A percentile compares a stretch with the other conserved stretches of the same genome.
Evolutionary conservation across 1,140 invertebrate species (phyloP).

Genomic region (Eurosta solidaginis): DNA sequence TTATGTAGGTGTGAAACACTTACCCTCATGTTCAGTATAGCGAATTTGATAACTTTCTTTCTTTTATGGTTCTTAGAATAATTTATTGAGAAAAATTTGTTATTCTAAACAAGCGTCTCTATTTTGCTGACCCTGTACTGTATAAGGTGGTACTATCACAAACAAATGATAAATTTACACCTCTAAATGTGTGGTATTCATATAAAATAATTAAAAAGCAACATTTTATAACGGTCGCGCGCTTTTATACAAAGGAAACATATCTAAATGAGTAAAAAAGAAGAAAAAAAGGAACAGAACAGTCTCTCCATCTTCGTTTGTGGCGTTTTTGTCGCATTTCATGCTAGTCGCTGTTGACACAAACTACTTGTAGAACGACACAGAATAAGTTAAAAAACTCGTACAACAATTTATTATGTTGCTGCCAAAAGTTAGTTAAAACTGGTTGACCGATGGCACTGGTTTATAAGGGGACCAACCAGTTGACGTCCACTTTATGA

Average conservation of each 20-base stretch:
- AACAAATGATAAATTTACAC: neutral
- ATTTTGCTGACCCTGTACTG: too few relatives aligned
- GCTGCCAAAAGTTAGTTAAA: slow-evolving; percentile 20
- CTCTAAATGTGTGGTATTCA: too few relatives aligned
- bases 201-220: neutral
- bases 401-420: slow-evolving; percentile 9
- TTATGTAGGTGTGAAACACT: too few relatives aligned
- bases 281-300: neutral
- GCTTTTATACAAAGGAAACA: neutral
- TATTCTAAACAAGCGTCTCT: too few relatives aligned
- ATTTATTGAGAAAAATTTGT: too few relatives aligned
- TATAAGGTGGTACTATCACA: too few relatives aligned
- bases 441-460: neutral
- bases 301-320: neutral
- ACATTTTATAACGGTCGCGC: neutral
- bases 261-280: neutral
- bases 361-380: neutral
- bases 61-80: too few relatives aligned
- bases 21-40: too few relatives aligned
- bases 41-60: too few relatives aligned
- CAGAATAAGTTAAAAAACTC: too few relatives aligned
- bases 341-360: neutral
- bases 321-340: neutral
- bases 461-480: neutral
- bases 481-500: neutral